A percentile compares a stretch with the other conserved stretches of the same genome.
These are phyloP conservation scores for Thalassarche chlororhynchos DNA, from an alignment of 2,113 vertebrate genomes.

Conservation along the genomic window DNA sequence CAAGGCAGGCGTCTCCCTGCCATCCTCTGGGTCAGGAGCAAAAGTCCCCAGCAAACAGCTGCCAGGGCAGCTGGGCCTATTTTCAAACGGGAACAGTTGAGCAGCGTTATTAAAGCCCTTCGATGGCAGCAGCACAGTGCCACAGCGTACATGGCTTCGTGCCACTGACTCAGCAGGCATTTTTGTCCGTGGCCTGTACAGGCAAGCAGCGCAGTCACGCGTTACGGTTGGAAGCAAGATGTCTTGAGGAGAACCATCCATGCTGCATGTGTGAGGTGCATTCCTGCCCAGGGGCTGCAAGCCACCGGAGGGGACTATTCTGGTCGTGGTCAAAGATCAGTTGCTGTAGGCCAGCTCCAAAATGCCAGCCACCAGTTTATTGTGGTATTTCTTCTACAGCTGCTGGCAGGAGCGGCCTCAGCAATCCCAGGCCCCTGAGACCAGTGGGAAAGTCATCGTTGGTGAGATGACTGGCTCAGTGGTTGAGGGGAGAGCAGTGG, in stretches of 20 bases:
- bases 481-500: neutral
- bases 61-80: neutral
- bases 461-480: neutral
- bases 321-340: neutral
- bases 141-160: fast-evolving
- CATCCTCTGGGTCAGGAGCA: neutral
- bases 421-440: neutral
- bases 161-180: neutral
- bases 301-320: neutral
- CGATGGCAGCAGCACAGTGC: neutral
- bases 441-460: neutral
- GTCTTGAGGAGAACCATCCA: neutral
- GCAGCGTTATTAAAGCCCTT: neutral
- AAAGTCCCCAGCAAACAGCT: neutral
- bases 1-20: neutral
- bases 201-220: neutral
- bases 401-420: neutral
- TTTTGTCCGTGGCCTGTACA: neutral
- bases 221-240: fast-evolving
- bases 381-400: neutral
- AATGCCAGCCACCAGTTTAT: neutral
- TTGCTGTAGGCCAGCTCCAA: neutral
- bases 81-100: neutral
- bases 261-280: fast-evolving
- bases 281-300: neutral